Percentiles rank a stretch among this genome's conserved stretches.
These are phyloP conservation scores for Brachionus manjavacas DNA, from an alignment of 1,140 invertebrate species.

Conservation along the genomic window DNA sequence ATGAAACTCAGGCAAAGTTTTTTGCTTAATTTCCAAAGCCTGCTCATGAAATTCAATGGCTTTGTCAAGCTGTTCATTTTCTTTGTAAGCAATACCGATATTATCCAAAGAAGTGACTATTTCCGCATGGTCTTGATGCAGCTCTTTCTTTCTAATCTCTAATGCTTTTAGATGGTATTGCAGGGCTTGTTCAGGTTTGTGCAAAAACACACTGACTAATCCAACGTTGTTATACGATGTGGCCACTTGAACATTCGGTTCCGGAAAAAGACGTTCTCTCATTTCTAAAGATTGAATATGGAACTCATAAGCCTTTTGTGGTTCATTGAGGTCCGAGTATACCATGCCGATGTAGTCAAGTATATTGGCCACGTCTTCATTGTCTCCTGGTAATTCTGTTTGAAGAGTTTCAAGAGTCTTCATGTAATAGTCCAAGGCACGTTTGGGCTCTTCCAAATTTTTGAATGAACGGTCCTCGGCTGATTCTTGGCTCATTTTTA, in stretches of 20 bases:
- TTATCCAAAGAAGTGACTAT: neutral
- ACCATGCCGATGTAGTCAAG: constrained; percentile 27
- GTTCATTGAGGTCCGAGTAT: neutral
- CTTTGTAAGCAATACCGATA: neutral
- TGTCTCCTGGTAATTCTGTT: neutral
- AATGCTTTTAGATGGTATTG: neutral
- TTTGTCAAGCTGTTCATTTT: neutral
- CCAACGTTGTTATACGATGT: constrained; percentile 17
- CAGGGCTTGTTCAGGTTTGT: neutral
- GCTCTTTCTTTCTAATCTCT: neutral
- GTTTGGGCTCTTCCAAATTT: constrained; percentile 2
- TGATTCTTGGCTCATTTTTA: neutral
- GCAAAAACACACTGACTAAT: neutral
- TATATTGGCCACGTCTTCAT: neutral
- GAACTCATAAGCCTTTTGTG: neutral
- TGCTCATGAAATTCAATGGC: constrained; percentile 10
- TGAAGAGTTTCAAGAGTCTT: neutral
- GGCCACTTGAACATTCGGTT: neutral
- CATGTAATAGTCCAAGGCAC: constrained; percentile 10
- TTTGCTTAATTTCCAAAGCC: neutral
- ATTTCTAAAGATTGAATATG: neutral
- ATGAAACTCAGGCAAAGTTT: constrained; percentile 20
- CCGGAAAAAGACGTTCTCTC: neutral
- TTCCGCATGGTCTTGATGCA: neutral
- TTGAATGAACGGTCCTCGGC: neutral